Conservation (phyloP, 2,888 invertebrate species). For the Hermodice carunculata region DNA sequence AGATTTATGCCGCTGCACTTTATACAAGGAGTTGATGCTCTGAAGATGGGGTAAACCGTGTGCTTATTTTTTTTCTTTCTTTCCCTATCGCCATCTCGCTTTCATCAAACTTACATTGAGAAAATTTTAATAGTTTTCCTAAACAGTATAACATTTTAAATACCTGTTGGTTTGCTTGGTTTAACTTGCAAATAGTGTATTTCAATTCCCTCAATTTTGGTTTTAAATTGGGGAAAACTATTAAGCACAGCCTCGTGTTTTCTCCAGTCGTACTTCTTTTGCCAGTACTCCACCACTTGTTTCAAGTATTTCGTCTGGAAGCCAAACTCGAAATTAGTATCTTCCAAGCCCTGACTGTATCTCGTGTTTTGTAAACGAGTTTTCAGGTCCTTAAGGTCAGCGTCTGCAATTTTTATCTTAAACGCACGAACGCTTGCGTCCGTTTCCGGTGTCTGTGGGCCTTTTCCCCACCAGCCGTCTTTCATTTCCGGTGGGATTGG, state of each 20-base stretch:
- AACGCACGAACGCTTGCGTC: background rate
- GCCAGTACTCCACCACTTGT: slow-evolving; percentile 77
- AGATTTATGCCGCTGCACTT: too few species aligned
- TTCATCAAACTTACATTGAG: too few species aligned
- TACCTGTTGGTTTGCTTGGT: slow-evolving; percentile 69
- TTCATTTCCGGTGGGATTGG: background rate
- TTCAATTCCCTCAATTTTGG: slow-evolving; percentile 81
- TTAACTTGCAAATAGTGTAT: slow-evolving; percentile 83
- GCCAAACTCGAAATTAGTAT: slow-evolving; percentile 28
- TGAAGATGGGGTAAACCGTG: too few species aligned
- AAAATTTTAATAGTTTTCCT: too few species aligned
- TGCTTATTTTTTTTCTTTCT: too few species aligned
- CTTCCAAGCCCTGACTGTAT: slow-evolving; percentile 16
- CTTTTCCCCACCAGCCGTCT: slow-evolving; percentile 25
- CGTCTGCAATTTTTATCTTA: too few species aligned
- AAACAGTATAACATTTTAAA: too few species aligned
- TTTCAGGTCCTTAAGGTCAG: too few species aligned
- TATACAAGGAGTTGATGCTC: too few species aligned
- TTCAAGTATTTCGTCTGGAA: slow-evolving; percentile 7
- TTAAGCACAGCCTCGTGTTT: slow-evolving; percentile 81
- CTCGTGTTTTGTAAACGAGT: slow-evolving; percentile 20
- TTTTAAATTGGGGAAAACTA: slow-evolving; percentile 80
- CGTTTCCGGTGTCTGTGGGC: background rate
- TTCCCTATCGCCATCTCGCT: too few species aligned
- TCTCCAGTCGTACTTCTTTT: slow-evolving; percentile 79